Percentiles rank a stretch among this genome's conserved stretches.
Evolutionary conservation across 2,888 invertebrate genomes (phyloP).

Genomic region (Stenoptilia bipunctidactyla): DNA sequence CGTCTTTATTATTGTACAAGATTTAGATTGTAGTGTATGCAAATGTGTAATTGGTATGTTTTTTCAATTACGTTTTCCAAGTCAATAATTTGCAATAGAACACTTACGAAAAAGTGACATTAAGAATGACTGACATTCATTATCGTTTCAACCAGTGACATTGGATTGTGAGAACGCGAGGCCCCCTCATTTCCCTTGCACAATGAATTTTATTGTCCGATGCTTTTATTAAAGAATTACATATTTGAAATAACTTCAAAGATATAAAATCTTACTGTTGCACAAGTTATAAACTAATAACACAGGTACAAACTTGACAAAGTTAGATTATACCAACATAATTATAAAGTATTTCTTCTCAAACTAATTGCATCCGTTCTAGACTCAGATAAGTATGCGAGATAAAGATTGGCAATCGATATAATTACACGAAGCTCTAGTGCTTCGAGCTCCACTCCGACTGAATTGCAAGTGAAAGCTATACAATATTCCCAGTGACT

Average conservation of each 20-base stretch:
- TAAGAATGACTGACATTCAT: not conserved
- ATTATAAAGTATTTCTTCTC: too few species aligned
- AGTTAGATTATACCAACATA: too few species aligned
- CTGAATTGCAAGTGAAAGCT: constrained; percentile 40
- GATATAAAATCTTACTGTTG: too few species aligned
- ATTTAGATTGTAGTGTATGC: not conserved
- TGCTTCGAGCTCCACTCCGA: constrained; percentile 7
- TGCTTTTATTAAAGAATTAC: too few species aligned
- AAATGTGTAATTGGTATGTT: not conserved
- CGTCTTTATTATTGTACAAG: not conserved
- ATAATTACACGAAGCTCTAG: constrained; percentile 1
- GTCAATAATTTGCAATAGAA: not conserved
- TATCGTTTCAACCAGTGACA: constrained; percentile 12
- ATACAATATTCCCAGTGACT: constrained; percentile 30
- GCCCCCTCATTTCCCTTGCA: constrained; percentile 24
- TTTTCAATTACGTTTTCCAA: not conserved
- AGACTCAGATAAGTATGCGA: not conserved
- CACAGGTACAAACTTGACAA: too few species aligned
- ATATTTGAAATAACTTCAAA: too few species aligned
- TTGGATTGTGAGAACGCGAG: constrained; percentile 23
- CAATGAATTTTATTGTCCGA: constrained; percentile 10
- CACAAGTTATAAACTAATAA: too few species aligned
- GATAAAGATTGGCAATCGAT: not conserved
- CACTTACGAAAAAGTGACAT: not conserved
- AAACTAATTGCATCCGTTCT: too few species aligned